These are phyloP conservation scores for Papilio xuthus DNA, from an alignment of 1,140 invertebrate species.

Conservation along the genomic window DNA sequence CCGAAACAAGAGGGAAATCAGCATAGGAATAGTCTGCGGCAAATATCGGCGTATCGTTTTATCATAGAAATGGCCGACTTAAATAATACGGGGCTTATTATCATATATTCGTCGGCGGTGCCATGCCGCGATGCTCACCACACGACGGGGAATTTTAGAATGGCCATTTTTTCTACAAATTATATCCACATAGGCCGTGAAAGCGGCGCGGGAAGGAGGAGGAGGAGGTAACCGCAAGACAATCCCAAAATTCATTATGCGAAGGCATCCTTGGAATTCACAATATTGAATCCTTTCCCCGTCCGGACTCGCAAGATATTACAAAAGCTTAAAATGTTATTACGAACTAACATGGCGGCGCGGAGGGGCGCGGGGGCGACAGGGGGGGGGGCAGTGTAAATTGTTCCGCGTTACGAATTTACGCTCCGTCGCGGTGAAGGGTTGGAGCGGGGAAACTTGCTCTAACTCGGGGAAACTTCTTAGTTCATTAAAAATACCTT, in stretches of 20 bases:
- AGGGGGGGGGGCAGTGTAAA: conserved; percentile 40
- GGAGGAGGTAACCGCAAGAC: conserved; percentile 72
- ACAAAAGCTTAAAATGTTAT: conserved; percentile 62
- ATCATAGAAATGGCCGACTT: conserved; percentile 78
- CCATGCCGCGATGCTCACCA: conserved; percentile 63
- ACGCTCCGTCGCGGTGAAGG: conserved; percentile 19
- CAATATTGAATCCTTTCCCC: conserved; percentile 77
- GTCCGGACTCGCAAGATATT: conserved; percentile 58
- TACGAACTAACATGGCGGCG: conserved; percentile 57
- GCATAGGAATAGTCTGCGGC: conserved; percentile 77
- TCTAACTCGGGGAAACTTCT: conserved; percentile 18
- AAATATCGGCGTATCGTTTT: conserved; percentile 76
- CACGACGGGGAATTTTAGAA: conserved; percentile 48
- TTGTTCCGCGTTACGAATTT: conserved; percentile 41
- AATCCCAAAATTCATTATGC: conserved; percentile 79
- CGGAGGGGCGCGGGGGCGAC: not conserved
- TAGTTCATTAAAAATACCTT: conserved; percentile 40
- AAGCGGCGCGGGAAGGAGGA: conserved; percentile 48
- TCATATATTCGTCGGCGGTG: conserved; percentile 69
- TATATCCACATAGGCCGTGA: conserved; percentile 61
- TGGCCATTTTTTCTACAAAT: conserved; percentile 50
- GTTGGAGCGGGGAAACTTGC: conserved; percentile 13
- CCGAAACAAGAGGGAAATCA: conserved; percentile 77
- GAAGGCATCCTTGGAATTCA: conserved; percentile 78
- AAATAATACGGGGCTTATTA: conserved; percentile 75